Base-by-base conservation (phyloP, 2,888 invertebrate genomes). In the Acrocera orbiculus region DNA sequence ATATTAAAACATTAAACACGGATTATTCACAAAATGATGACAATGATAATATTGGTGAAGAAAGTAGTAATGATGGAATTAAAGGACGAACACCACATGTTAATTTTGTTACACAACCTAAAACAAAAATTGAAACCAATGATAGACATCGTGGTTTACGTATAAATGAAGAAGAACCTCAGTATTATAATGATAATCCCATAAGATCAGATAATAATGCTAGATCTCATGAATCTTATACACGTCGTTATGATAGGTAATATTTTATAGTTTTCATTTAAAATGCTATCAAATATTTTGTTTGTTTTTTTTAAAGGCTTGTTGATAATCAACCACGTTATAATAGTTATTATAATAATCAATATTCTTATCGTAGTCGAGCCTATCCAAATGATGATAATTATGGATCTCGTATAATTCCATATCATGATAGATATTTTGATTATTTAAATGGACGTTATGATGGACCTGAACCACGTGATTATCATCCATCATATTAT, bases 101-200 rank as follows among this genome's bases (percentile, higher is more conserved):
- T 2, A 71, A 74, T 51, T 75, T 75, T 44, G 69, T 74, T 10
- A 75, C 74, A 0, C 73, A 73, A 48, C 66, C 70, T 40, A 67
- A 68, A 17, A 52, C 50, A 29, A 44, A 43, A 6, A 43, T 40
- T n/a, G n/a, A n/a, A n/a, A n/a, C n/a, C n/a, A n/a, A n/a, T n/a
- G n/a, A n/a, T n/a, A n/a, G n/a, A n/a, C 1, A 26, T 44, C 7
- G 36, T n/a, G n/a, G n/a, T n/a, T n/a, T n/a, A n/a, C n/a, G n/a
- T n/a, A n/a, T n/a, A n/a, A n/a, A n/a, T n/a, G n/a, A n/a, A n/a
- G n/a, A n/a, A n/a, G n/a, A n/a, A n/a, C n/a, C n/a, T n/a, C n/a
- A n/a, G n/a, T n/a, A n/a, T n/a, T n/a, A n/a, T n/a, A n/a, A n/a
- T n/a, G n/a, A n/a, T n/a, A n/a, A n/a, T n/a, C n/a, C n/a, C n/a